Base-by-base conservation (phyloP, 2,797 vertebrate species). In the Leptodactylus fallax region DNA sequence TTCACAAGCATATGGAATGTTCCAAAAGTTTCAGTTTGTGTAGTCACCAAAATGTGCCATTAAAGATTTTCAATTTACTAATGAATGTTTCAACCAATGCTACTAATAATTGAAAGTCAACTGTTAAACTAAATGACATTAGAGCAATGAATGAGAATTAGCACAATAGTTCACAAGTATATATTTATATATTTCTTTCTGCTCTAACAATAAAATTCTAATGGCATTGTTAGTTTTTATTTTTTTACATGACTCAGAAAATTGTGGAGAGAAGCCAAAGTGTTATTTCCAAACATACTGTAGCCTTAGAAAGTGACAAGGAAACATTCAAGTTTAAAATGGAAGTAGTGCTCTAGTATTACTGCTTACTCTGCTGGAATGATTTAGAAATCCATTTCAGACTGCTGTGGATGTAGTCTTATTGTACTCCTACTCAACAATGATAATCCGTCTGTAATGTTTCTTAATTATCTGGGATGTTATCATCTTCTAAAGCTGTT, bases 381-480 rank as follows among this genome's bases (percentile, higher is more conserved):
- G 55, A 53, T 81, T 88, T 81, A 81, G 77, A n/a, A 74, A 85
- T 81, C 77, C 65, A 85, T 88, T 85, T 72, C 56, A 72, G 80
- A 76, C 45, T 69, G 19, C 71, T 60, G 51, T 72, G 36, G 78
- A 85, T 85, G 65, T 61, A 85, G 78, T 81, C 76, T 85, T 74
- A 85, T 81, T 81, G 77, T 71, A 81, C 87, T 88, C 87, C 87
- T 81, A 74, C 87, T 81, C 56, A 63, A 87, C 71, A 78, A 87
- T 83, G 27, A 36, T 83, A 49, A 90, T 56, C 47, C 61, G 72
- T 81, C 27, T 19, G 8, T 74, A 90, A 83, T 6, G 49, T 88
- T 80, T 89, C 78, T 69, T 84, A 47, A 83, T 61, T 81, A 45
- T 10, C 85, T 17, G 6, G 79, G 85, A 25, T 6, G 8, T 85